Evolutionary conservation across 2,797 vertebrate species (phyloP).

Genomic region (Lepus oiostolus): DNA sequence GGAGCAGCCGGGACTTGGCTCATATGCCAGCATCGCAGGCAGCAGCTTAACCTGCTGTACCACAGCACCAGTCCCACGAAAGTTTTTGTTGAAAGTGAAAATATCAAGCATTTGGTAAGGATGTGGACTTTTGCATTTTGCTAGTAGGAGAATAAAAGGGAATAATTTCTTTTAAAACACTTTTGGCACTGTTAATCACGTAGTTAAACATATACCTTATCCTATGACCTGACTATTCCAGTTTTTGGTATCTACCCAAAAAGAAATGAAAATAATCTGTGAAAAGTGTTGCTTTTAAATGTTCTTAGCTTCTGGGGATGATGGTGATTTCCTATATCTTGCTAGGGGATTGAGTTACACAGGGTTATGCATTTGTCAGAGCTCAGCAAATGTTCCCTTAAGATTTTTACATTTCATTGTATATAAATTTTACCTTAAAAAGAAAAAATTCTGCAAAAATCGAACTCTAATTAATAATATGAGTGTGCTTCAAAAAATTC

Average conservation of each 20-base stretch:
- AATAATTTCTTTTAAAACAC: conserved; percentile 1
- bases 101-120: conserved; percentile 37
- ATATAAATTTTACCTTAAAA: conserved; percentile 33
- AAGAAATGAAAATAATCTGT: conserved; percentile 23
- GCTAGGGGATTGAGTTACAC: background rate
- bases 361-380: conserved; percentile 11
- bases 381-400: conserved; percentile 55
- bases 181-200: background rate
- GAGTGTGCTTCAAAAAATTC: too few relatives aligned
- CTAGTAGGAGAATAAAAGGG: background rate
- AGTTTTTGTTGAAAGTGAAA: background rate
- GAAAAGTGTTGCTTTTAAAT: conserved; percentile 27
- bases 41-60: too few relatives aligned
- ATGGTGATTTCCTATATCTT: conserved; percentile 24
- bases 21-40: too few relatives aligned
- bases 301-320: conserved; percentile 15
- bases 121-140: conserved; percentile 5
- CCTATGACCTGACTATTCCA: conserved; percentile 27
- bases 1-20: too few relatives aligned
- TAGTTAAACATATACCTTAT: background rate
- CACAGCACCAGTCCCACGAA: background rate
- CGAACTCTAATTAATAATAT: background rate
- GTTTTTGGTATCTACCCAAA: background rate
- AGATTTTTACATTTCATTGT: conserved; percentile 22
- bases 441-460: background rate